A percentile compares a stretch with the other conserved stretches of the same genome.
Conservation (phyloP, 2,888 invertebrate species). For the Anarsia innoxiella region DNA sequence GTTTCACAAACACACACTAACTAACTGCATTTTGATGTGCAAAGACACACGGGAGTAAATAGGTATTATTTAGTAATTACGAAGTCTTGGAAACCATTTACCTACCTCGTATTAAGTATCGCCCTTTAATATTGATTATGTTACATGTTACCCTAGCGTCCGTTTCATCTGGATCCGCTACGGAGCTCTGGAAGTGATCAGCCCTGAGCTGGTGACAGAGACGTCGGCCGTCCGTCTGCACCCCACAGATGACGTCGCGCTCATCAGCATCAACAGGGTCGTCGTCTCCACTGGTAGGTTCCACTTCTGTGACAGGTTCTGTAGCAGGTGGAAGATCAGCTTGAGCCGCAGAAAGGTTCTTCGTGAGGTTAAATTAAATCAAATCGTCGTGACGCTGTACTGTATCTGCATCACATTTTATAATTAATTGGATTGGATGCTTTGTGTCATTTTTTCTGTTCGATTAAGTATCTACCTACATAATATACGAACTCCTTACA, state of each 20-base stretch:
- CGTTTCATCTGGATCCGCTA: slow-evolving; percentile 53
- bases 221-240: slow-evolving; percentile 15
- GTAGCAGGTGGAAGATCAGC: not conserved
- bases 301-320: no score
- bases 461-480: not conserved
- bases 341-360: slow-evolving; percentile 1
- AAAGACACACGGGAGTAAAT: not conserved
- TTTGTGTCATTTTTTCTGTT: not conserved
- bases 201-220: slow-evolving; percentile 46
- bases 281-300: slow-evolving; percentile 34
- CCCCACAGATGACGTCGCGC: slow-evolving; percentile 25
- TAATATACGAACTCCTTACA: no score
- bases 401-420: not conserved
- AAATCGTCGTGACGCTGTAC: not conserved
- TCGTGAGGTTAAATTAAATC: not conserved
- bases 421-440: not conserved
- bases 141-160: slow-evolving; percentile 24
- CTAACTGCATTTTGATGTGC: no score
- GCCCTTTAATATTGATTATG: no score
- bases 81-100: no score
- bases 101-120: no score
- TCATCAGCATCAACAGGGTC: slow-evolving; percentile 33
- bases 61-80: not conserved
- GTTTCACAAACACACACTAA: no score
- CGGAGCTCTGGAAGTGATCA: slow-evolving; percentile 32